Percentiles rank a stretch among this genome's conserved stretches.
phyloP scores from a whole-genome alignment of 2,888 invertebrate species.

The Panzeria rudis region DNA sequence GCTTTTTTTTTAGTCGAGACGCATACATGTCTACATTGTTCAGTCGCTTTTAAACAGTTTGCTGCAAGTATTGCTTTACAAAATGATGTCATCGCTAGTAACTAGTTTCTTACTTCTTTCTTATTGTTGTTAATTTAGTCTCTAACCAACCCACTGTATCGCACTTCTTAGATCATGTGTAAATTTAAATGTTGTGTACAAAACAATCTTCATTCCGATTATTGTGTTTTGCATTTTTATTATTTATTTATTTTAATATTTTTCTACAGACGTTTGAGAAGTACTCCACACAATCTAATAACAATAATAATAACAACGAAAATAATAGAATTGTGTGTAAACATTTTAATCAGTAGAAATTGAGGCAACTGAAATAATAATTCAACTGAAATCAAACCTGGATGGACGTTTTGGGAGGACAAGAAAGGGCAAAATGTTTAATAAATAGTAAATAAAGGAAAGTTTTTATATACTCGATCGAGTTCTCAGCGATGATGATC shows the following conservation, averaged over 20 bases:
- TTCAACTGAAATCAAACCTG: neutral
- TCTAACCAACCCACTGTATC: neutral
- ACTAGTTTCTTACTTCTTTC: neutral
- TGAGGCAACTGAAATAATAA: constrained; percentile 34
- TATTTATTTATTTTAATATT: neutral
- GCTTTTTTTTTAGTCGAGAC: too few relatives aligned
- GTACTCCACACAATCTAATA: constrained; percentile 40
- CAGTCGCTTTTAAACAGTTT: too few relatives aligned
- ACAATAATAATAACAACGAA: constrained; percentile 28
- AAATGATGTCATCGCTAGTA: neutral
- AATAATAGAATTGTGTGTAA: constrained; percentile 61
- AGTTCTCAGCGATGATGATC: neutral
- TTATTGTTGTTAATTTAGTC: neutral
- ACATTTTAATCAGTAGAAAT: constrained; percentile 64
- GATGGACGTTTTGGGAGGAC: neutral
- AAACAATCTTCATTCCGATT: constrained; percentile 42
- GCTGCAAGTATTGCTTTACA: neutral
- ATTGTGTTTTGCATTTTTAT: constrained; percentile 12
- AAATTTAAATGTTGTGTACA: constrained; percentile 29
- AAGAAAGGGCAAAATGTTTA: neutral
- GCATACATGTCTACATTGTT: too few relatives aligned
- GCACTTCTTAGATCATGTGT: constrained; percentile 21
- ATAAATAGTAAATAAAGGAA: neutral
- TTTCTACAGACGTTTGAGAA: constrained; percentile 26
- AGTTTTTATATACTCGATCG: neutral